Conservation (phyloP, 92 coral and sea anemone species). For the Phenganax stokvisi region DNA sequence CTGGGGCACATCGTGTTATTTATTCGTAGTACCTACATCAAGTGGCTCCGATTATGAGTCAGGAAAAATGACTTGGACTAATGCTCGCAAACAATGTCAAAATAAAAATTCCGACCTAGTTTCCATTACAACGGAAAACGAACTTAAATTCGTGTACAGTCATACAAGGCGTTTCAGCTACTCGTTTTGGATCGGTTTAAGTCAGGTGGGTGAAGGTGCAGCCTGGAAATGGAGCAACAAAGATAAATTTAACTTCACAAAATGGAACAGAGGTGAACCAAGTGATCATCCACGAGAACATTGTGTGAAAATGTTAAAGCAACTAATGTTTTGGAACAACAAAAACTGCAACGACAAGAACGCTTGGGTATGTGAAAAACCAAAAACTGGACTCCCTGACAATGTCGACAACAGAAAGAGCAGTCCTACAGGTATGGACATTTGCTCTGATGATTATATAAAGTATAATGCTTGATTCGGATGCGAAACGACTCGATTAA, state of each 20-base stretch:
- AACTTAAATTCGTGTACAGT: not conserved
- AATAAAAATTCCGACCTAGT: not conserved
- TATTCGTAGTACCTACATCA: not conserved
- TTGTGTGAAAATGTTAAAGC: too few species aligned
- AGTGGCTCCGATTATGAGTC: not conserved
- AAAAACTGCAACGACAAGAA: not conserved
- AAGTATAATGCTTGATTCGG: not conserved
- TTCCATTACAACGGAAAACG: not conserved
- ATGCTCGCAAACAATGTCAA: not conserved
- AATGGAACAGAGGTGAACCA: not conserved
- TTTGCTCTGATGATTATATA: not conserved
- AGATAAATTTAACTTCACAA: not conserved
- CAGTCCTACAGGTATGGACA: not conserved
- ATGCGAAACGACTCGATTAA: not conserved
- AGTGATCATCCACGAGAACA: not conserved
- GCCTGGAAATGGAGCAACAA: not conserved
- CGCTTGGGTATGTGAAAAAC: not conserved
- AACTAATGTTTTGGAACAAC: not conserved
- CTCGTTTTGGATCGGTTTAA: not conserved
- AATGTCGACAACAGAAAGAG: not conserved
- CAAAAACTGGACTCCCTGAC: not conserved
- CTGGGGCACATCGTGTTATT: constrained; percentile 6
- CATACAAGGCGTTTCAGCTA: not conserved
- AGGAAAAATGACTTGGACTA: not conserved
- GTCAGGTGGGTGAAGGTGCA: not conserved